Base-by-base conservation (phyloP, 2,113 vertebrate species). In the Nannospalax galili region DNA sequence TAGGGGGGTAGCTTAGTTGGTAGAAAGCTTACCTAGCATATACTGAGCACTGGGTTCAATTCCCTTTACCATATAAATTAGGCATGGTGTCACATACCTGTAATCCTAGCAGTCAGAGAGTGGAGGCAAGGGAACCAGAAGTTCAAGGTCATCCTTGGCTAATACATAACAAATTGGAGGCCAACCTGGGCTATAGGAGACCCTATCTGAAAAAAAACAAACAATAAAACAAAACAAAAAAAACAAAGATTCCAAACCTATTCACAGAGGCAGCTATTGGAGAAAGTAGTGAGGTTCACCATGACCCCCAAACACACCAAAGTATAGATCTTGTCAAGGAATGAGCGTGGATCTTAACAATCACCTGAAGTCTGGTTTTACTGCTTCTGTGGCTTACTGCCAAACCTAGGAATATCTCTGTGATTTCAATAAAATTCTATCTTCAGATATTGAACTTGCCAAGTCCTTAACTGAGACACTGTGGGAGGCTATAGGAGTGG, bases 381-480 rank as follows among this genome's bases (percentile, higher is more conserved):
- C 48, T 52, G 48, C 48, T 52, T 52, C 48, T 52, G 48, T 52
- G 48, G 48, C 48, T 52, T 52, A 52, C 48, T 52, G 48, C 48
- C 48, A 52, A 52, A 52, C 48, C 48, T 52, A 52, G 6, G 48
- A 52, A 52, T 11, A 52, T 52, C 48, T 52, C 48, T 52, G 48
- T 72, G 79, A 56, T 52, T 48, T 7, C 62, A 89, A 15, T 81
- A 82, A 92, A 85, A 87, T 56, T 56, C 10, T 84, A 42, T 30
- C 64, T 88, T 93, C 52, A 88, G 58, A 65, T 82, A 45, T 19
- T 65, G 75, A 97, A n/a, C 10, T 48, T 52, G 65, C 84, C 75
- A 89, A 65, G 80, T 24, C 37, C 78, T 80, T 93, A 84, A 86
- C 79, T 96, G 72, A 91, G 48, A 65, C 35, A 52, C 11, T 70